Percentiles rank a stretch among this genome's conserved stretches.
Conservation (phyloP, 1,140 invertebrate species). For the Bathynomus jamesi region DNA sequence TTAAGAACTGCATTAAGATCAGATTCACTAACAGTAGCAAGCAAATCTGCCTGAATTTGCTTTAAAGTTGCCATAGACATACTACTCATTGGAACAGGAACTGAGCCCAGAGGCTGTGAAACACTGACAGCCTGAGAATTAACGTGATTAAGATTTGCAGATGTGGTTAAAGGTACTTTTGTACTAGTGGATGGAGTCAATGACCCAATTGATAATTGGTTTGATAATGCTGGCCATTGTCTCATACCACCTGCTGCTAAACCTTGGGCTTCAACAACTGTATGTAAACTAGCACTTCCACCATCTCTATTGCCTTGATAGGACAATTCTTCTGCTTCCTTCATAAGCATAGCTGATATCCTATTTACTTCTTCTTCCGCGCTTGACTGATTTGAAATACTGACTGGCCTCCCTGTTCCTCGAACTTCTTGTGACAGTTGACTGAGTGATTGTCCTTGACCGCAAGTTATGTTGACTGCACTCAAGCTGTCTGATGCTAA, state of each 20-base stretch:
- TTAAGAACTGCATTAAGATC: slow-evolving; percentile 37
- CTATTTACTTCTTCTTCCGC: slow-evolving; percentile 36
- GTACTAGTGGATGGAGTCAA: neutral
- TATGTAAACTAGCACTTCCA: neutral
- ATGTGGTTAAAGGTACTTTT: neutral
- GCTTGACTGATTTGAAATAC: slow-evolving; percentile 13
- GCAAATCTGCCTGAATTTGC: slow-evolving; percentile 35
- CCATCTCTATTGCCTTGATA: neutral
- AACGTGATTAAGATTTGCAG: neutral
- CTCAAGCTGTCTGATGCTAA: neutral
- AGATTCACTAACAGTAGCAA: slow-evolving; percentile 36
- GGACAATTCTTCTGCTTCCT: slow-evolving; percentile 31
- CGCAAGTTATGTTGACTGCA: neutral
- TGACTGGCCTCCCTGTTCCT: neutral
- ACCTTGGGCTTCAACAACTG: slow-evolving; percentile 22
- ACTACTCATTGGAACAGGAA: slow-evolving; percentile 31
- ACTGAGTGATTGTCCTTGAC: neutral
- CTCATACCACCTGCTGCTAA: slow-evolving; percentile 21
- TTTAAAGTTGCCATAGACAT: slow-evolving; percentile 37
- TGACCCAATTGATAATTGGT: neutral
- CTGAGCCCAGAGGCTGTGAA: slow-evolving; percentile 21
- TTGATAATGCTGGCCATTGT: neutral
- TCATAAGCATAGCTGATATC: slow-evolving; percentile 36
- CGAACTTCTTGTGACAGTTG: neutral
- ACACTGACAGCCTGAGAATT: neutral